phyloP scores from a whole-genome alignment of 2,113 vertebrate species.

The Cheilinus undulatus region DNA sequence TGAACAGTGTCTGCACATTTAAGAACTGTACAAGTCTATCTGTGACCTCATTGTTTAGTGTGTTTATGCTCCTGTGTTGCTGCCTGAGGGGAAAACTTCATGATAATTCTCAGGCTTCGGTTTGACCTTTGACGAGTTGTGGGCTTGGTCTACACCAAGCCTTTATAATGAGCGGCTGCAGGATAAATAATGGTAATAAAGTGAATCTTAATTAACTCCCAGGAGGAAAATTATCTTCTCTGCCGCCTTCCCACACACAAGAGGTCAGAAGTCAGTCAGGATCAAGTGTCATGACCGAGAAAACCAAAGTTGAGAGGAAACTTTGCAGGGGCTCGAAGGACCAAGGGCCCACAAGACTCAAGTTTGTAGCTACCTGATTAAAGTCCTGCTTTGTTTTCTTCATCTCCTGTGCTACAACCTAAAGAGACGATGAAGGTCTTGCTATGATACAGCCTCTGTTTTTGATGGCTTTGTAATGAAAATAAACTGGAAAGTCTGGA shows the following conservation, averaged over 20 bases:
- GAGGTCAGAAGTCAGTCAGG: constrained; percentile 37
- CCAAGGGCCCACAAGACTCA: too few relatives aligned
- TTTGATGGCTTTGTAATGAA: too few relatives aligned
- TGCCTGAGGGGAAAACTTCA: constrained; percentile 5
- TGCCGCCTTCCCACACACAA: constrained; percentile 8
- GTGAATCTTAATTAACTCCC: constrained; percentile 53
- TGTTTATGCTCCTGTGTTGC: background rate
- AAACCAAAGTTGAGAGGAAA: constrained; percentile 4
- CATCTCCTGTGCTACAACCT: too few relatives aligned
- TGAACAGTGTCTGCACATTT: background rate
- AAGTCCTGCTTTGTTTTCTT: too few relatives aligned
- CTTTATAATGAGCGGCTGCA: constrained; percentile 40
- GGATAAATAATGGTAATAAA: constrained; percentile 56
- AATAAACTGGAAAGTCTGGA: too few relatives aligned
- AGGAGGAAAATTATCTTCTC: constrained; percentile 14
- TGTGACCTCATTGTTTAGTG: constrained; percentile 12
- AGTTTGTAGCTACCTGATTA: too few relatives aligned
- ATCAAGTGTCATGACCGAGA: constrained; percentile 16
- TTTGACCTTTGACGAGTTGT: constrained; percentile 12
- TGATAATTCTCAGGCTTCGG: constrained; percentile 21
- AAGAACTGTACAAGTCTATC: background rate
- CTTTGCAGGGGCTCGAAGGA: background rate
- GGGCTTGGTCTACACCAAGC: constrained; percentile 31
- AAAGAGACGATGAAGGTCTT: too few relatives aligned
- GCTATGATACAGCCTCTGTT: too few relatives aligned